Evolutionary conservation across 2,888 invertebrate genomes (phyloP), one percentile per base, ranked within the genome.

Genomic region (Agonopterix heracliana): DNA sequence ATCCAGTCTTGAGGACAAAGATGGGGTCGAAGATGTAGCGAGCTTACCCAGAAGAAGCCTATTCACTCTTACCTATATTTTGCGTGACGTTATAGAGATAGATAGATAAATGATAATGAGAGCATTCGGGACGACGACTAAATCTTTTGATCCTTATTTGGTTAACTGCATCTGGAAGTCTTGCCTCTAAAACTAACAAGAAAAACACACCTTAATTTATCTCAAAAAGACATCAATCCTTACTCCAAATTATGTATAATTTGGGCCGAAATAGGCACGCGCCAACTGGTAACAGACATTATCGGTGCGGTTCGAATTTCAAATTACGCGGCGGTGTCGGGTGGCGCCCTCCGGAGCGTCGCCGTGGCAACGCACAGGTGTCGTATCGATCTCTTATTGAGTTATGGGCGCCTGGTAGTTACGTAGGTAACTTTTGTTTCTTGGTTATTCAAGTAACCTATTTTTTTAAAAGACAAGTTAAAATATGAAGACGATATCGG

Each of bases 271-370:
- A 75, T 72, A 71, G 64, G 75, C 73, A 73, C 71, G 74, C 67
- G 68, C 66, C 60, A 64, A 68, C 73, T 74, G 73, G 78, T 78
- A 71, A 74, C 71, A 77, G 83, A 75, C 86, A 85, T 86, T 86
- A 87, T 86, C 83, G 81, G 71, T 61, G 73, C 65, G 80, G 73
- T 78, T 87, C 87, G 77, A 77, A 86, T 88, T 85, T 85, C 87
- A 87, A 88, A 87, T 88, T 86, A 84, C 86, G 86, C 81, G 78
- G 68, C 60, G 80, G 87, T 83, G 82, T 87, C 87, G 81, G 79
- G 60, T 87, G 70, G 79, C 85, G 79, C 86, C 84, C 85, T 79
- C 78, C 74, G 68, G 63, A 56, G 59, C 65, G 84, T 86, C 71
- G 82, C 81, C 67, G 69, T 74, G 70, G 82, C 72, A 78, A 85